Evolutionary conservation across 2,797 vertebrate species (phyloP).

Genomic region (Myotis vivesi): DNA sequence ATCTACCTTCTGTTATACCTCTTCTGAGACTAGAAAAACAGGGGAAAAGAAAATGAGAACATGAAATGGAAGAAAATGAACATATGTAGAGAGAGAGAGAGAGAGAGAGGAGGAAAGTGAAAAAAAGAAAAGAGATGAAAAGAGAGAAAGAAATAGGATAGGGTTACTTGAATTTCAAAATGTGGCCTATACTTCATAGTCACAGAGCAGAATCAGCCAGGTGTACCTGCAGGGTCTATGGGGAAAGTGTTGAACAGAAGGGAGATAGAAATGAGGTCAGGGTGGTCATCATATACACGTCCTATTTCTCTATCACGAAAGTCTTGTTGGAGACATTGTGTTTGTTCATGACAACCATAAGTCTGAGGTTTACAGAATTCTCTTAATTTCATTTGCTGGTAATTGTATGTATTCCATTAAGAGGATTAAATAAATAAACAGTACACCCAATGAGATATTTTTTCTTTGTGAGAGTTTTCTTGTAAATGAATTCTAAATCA

Average conservation of each 20-base stretch:
- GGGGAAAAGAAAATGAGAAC: not conserved
- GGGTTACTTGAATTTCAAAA: not conserved
- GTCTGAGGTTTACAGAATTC: not conserved
- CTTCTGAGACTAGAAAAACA: not conserved
- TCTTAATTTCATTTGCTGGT: not conserved
- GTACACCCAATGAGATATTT: not conserved
- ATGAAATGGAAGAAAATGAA: not conserved
- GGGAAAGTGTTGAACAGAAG: not conserved
- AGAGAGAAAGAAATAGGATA: not conserved
- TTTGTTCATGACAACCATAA: not conserved
- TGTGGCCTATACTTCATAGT: not conserved
- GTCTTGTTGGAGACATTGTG: not conserved
- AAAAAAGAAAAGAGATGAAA: not conserved
- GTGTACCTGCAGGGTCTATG: not conserved
- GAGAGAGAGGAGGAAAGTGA: not conserved
- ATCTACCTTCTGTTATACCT: not conserved
- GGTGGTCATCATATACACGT: accelerated
- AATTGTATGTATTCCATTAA: not conserved
- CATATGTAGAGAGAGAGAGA: not conserved
- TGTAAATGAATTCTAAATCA: not conserved
- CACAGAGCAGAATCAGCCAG: not conserved
- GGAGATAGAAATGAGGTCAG: not conserved
- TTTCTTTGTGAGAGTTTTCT: not conserved
- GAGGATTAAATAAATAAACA: not conserved
- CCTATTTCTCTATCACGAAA: not conserved